These are phyloP conservation scores for Drosophila bunnanda DNA, from an alignment of 2,888 invertebrate species.

Conservation along the genomic window DNA sequence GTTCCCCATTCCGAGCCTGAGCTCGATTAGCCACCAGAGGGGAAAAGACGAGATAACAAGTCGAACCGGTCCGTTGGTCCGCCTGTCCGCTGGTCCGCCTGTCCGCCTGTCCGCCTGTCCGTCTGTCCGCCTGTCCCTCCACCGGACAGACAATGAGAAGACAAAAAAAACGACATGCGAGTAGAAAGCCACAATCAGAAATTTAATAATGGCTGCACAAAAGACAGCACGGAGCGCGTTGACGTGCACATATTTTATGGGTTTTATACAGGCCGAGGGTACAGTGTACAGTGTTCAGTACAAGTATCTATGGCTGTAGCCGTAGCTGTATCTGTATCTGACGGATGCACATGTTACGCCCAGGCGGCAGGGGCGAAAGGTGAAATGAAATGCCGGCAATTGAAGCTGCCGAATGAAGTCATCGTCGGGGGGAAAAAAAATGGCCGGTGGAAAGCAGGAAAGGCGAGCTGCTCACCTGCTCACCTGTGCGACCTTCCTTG, in stretches of 20 bases:
- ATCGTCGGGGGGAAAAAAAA: conserved; percentile 40
- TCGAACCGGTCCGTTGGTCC: conserved; percentile 64
- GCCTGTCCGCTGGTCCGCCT: conserved; percentile 17
- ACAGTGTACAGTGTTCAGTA: conserved; percentile 4
- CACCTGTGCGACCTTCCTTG: conserved; percentile 22
- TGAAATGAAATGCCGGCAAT: conserved; percentile 55
- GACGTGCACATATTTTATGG: conserved; percentile 82
- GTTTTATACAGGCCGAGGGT: conserved; percentile 66
- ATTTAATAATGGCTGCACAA: conserved; percentile 82
- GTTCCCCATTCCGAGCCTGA: conserved; percentile 25
- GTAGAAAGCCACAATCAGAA: conserved; percentile 82
- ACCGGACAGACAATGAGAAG: conserved; percentile 29
- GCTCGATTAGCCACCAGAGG: conserved; percentile 65
- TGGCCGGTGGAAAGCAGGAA: conserved; percentile 69
- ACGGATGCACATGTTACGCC: conserved; percentile 70
- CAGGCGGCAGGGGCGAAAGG: conserved; percentile 61
- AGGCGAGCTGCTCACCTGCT: conserved; percentile 27
- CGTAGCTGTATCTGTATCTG: conserved; percentile 56
- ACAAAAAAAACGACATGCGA: conserved; percentile 60
- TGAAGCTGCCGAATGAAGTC: conserved; percentile 67
- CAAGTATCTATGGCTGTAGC: conserved; percentile 42
- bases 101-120: conserved; percentile 39
- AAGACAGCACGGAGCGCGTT: conserved; percentile 76
- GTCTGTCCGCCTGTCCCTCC: conserved; percentile 21
- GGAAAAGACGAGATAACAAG: conserved; percentile 70